phyloP scores from a whole-genome alignment of 2,797 vertebrate species.

The Smutsia gigantea region DNA sequence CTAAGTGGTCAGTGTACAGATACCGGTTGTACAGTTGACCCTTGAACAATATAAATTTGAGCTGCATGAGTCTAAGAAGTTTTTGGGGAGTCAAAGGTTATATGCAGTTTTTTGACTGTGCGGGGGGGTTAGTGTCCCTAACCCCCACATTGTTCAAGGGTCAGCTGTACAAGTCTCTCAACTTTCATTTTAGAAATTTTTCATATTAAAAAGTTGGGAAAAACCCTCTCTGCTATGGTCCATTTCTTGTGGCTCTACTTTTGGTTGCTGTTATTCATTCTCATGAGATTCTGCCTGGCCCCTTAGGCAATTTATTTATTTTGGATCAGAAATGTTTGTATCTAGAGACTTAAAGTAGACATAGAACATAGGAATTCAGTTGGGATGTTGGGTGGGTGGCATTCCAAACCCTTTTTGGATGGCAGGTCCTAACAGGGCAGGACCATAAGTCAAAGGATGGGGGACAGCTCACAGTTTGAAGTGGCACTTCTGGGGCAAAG shows the following conservation, averaged over 20 bases:
- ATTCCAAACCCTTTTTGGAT: not conserved
- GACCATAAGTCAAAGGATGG: not conserved
- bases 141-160: too few species aligned
- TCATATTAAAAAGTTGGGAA: not conserved
- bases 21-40: not conserved
- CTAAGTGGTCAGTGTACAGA: not conserved
- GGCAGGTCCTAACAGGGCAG: not conserved
- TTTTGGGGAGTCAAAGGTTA: too few species aligned
- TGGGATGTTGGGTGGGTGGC: not conserved
- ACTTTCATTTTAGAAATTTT: slow-evolving; percentile 2
- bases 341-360: not conserved
- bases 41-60: too few species aligned
- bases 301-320: not conserved
- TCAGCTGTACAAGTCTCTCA: not conserved
- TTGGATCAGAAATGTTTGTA: not conserved
- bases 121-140: too few species aligned
- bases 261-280: slow-evolving; percentile 24
- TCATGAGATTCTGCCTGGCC: not conserved
- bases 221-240: not conserved
- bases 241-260: not conserved
- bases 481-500: not conserved
- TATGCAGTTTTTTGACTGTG: too few species aligned
- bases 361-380: not conserved
- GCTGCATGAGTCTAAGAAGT: too few species aligned
- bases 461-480: not conserved